Evolutionary conservation across 92 coral and sea anemone genomes (phyloP).

Genomic region (Zoanthus sansibaricus): DNA sequence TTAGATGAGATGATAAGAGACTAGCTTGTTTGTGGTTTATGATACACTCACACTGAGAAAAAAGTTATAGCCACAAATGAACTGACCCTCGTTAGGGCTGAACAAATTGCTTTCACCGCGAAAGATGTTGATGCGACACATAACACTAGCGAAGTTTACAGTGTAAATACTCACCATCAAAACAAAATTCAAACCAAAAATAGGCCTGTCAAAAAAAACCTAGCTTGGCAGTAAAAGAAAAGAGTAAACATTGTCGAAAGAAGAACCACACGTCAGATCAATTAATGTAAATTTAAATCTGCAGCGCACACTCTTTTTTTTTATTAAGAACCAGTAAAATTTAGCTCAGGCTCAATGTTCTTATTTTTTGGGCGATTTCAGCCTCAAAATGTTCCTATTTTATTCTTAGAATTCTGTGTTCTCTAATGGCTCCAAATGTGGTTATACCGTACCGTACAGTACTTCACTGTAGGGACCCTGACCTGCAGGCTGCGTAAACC

Average conservation of each 20-base stretch:
- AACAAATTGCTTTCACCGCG: slow-evolving; percentile 13
- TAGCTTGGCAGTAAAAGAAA: neutral
- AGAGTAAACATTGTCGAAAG: slow-evolving; percentile 10
- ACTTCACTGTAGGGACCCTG: no score
- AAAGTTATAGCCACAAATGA: no score
- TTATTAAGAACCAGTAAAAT: no score
- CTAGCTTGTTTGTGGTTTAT: slow-evolving; percentile 13
- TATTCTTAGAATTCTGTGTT: no score
- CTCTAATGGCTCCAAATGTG: no score
- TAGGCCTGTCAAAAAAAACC: slow-evolving; percentile 17
- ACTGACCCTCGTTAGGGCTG: neutral
- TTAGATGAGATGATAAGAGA: slow-evolving; percentile 1
- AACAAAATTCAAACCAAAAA: neutral
- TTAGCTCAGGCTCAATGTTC: no score
- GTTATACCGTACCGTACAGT: no score
- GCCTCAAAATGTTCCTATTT: no score
- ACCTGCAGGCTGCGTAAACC: no score
- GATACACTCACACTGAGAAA: neutral
- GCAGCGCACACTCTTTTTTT: no score
- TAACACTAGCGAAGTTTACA: slow-evolving; percentile 30
- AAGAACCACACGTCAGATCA: slow-evolving; percentile 23
- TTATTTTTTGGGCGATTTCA: no score
- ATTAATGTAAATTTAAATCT: slow-evolving; percentile 23
- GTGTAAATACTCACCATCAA: slow-evolving; percentile 10
- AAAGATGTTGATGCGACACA: slow-evolving; percentile 13